Conservation (phyloP, 2,797 vertebrate species). For the Antrozous pallidus region DNA sequence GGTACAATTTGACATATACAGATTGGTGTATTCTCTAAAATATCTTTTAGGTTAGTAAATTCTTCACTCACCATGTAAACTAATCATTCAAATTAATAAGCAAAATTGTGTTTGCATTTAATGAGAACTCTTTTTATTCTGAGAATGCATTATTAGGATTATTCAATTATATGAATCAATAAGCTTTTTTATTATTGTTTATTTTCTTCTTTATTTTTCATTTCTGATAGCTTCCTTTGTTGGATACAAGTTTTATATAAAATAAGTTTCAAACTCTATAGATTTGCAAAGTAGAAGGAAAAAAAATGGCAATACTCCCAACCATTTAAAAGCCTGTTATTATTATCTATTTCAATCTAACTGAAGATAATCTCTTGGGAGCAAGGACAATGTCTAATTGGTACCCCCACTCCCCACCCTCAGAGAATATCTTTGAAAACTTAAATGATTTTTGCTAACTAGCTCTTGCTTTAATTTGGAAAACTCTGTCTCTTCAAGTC, state of each 20-base stretch:
- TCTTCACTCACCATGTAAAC: neutral
- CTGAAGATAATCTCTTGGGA: neutral
- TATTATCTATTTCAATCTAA: neutral
- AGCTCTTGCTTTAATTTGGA: neutral
- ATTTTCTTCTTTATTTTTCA: neutral
- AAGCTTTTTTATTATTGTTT: constrained; percentile 36
- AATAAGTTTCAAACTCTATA: neutral
- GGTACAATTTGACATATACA: neutral
- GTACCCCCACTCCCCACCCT: neutral
- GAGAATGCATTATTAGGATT: constrained; percentile 37
- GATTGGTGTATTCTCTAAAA: neutral
- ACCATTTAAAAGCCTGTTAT: neutral
- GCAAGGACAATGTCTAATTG: neutral
- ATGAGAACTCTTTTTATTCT: neutral
- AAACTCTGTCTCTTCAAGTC: neutral
- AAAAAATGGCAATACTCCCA: neutral
- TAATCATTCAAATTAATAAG: neutral
- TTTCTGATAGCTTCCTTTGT: constrained; percentile 6
- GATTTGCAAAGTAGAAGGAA: neutral
- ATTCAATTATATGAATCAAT: constrained; percentile 39
- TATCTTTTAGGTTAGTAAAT: neutral
- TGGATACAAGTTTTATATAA: neutral
- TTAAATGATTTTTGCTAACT: neutral
- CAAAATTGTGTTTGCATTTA: neutral
- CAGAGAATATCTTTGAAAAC: neutral